Evolutionary conservation across 2,888 invertebrate genomes (phyloP).

Genomic region (Cistogaster globosa): DNA sequence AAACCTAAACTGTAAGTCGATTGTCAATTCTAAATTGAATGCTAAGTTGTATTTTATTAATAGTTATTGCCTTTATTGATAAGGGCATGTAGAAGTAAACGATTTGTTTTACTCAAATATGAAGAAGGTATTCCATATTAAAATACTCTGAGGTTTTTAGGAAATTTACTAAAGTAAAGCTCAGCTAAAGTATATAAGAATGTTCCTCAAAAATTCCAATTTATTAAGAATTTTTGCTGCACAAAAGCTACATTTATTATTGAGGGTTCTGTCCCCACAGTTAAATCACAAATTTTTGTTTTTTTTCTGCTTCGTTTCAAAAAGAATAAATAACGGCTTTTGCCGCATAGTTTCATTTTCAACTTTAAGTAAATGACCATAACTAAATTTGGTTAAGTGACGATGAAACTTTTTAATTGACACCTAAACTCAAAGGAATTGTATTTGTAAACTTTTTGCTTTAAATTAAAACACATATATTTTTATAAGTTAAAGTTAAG

Average conservation of each 20-base stretch:
- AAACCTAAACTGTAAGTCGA: neutral
- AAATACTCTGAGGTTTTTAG: no score
- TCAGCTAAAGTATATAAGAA: no score
- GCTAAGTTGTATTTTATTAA: no score
- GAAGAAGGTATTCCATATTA: no score
- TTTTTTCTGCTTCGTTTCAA: no score
- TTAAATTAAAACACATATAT: neutral
- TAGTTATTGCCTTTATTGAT: neutral
- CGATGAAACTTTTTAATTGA: conserved; percentile 64
- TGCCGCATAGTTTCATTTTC: neutral
- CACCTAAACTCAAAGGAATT: conserved; percentile 60
- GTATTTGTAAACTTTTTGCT: neutral
- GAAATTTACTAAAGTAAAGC: no score
- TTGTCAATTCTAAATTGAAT: neutral
- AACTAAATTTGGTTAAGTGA: conserved; percentile 56
- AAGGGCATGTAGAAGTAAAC: neutral
- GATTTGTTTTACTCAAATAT: neutral
- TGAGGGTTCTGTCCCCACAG: no score
- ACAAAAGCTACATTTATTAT: no score
- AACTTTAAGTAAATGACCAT: conserved; percentile 20
- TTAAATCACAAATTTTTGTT: no score
- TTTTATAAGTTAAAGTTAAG: neutral
- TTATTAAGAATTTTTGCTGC: no score
- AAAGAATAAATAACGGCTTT: no score
- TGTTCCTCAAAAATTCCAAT: no score